These are phyloP conservation scores for Camponotus vicinus DNA, from an alignment of 1,140 invertebrate genomes.

Conservation along the genomic window DNA sequence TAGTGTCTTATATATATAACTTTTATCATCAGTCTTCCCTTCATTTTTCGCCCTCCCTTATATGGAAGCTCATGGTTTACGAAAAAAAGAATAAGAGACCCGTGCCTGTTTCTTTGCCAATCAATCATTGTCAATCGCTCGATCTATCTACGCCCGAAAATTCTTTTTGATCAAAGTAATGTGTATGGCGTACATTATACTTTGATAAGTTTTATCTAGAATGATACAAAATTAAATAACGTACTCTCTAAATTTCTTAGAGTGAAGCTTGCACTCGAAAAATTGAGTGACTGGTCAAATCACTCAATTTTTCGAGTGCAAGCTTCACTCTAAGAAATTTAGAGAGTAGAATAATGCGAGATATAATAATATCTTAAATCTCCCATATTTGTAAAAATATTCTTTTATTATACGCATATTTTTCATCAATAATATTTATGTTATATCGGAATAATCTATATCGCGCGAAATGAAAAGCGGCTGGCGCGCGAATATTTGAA, in stretches of 20 bases:
- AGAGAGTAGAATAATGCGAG: not conserved
- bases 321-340: too few species aligned
- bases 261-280: too few species aligned
- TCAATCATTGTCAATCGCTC: constrained; percentile 70
- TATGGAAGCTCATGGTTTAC: constrained; percentile 24
- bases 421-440: not conserved
- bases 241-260: too few species aligned
- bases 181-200: not conserved
- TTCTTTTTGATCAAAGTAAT: constrained; percentile 39
- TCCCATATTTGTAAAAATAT: not conserved
- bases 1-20: constrained; percentile 39
- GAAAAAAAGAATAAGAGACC: constrained; percentile 21
- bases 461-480: not conserved
- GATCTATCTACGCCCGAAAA: constrained; percentile 55
- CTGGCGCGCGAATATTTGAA: not conserved
- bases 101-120: constrained; percentile 32
- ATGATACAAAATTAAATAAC: not conserved
- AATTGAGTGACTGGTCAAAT: too few species aligned
- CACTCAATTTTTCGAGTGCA: too few species aligned
- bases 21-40: constrained; percentile 65
- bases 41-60: constrained; percentile 55
- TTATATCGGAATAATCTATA: constrained; percentile 8
- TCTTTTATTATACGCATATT: not conserved
- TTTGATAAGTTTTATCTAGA: constrained; percentile 11
- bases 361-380: not conserved